Percentiles rank a stretch among this genome's conserved stretches.
These are phyloP conservation scores for Amphiduros pacificus DNA, from an alignment of 2,888 invertebrate genomes.

Conservation along the genomic window DNA sequence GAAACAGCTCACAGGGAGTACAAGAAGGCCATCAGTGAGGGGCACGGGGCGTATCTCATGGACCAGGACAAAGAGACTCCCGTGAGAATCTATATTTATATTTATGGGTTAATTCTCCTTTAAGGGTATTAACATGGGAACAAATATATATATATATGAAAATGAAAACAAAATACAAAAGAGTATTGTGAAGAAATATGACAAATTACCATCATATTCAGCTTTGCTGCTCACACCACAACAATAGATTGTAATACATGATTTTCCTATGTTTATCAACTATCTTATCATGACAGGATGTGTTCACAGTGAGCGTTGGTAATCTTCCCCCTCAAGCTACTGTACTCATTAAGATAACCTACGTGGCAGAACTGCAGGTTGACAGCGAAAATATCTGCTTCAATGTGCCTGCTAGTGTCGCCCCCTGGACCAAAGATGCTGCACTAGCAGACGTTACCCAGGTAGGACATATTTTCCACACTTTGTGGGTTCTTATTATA, in stretches of 20 bases:
- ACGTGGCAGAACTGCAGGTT: slow-evolving; percentile 55
- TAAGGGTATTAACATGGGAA: no score
- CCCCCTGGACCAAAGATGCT: slow-evolving; percentile 50
- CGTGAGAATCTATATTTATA: slow-evolving; percentile 31
- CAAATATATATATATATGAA: no score
- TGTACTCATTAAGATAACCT: slow-evolving; percentile 58
- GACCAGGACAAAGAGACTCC: slow-evolving; percentile 55
- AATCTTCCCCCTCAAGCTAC: slow-evolving; percentile 53
- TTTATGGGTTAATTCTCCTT: neutral
- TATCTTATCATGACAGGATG: slow-evolving; percentile 45
- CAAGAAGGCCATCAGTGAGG: slow-evolving; percentile 54
- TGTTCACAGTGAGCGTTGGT: slow-evolving; percentile 59
- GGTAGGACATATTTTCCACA: slow-evolving; percentile 34
- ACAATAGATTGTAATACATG: no score
- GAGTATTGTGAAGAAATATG: no score
- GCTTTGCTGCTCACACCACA: no score
- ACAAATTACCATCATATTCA: no score
- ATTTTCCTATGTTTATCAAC: no score
- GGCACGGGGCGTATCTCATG: slow-evolving; percentile 60
- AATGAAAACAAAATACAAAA: no score
- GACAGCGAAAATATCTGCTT: slow-evolving; percentile 55
- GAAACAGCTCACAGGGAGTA: slow-evolving; percentile 56
- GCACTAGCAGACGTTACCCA: slow-evolving; percentile 43
- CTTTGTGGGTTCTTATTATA: no score
- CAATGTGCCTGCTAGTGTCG: slow-evolving; percentile 51